Evolutionary conservation across 2,113 vertebrate genomes (phyloP).

Genomic region (Notiomystis cincta): DNA sequence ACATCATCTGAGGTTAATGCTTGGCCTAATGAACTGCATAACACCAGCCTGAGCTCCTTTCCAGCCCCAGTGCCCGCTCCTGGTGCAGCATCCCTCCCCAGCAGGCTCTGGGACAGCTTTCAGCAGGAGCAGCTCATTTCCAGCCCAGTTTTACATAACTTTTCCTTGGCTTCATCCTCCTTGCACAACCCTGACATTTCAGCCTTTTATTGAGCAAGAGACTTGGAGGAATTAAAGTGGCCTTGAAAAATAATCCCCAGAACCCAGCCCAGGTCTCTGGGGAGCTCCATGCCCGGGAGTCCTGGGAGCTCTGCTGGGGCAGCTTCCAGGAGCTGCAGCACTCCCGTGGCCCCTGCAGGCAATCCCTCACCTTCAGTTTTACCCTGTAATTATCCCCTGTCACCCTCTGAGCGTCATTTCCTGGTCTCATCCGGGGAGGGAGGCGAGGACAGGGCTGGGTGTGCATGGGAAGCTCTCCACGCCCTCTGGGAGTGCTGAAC

Average conservation of each 20-base stretch:
- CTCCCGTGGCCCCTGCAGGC: slow-evolving; percentile 4
- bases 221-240: background rate
- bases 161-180: background rate
- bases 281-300: background rate
- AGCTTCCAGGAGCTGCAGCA: background rate
- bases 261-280: background rate
- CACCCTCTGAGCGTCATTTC: slow-evolving; percentile 18
- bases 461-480: slow-evolving; percentile 48
- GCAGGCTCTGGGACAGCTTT: background rate
- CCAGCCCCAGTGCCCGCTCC: background rate
- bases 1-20: background rate
- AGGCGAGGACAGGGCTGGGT: slow-evolving; percentile 21
- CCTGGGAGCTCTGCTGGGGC: background rate
- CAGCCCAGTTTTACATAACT: background rate
- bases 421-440: slow-evolving; percentile 6
- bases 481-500: slow-evolving; percentile 16
- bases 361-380: background rate
- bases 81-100: background rate
- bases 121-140: background rate
- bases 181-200: background rate
- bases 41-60: background rate
- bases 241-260: background rate
- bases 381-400: slow-evolving; percentile 38
- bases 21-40: background rate
- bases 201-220: background rate